These are phyloP conservation scores for Gnathonemus longibarbis DNA, from an alignment of 2,113 vertebrate species.

Conservation along the genomic window DNA sequence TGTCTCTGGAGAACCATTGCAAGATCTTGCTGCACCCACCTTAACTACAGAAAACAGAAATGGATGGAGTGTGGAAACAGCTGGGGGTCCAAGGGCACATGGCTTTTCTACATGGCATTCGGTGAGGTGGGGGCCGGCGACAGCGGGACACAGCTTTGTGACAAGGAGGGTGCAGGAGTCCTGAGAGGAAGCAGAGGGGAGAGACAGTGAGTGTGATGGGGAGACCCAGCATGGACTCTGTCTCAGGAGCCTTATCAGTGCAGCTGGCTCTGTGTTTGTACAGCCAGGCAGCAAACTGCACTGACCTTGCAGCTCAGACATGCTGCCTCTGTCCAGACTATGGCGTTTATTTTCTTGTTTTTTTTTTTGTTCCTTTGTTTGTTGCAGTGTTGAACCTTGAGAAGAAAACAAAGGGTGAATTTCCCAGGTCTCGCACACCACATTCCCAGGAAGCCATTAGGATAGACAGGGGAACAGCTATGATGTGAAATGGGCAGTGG, in stretches of 20 bases:
- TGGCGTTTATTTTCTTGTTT: conserved; percentile 16
- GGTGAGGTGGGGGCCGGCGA: not conserved
- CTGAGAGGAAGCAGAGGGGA: not conserved
- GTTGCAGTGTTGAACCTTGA: conserved; percentile 31
- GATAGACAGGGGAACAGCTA: conserved; percentile 23
- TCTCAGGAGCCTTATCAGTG: conserved; percentile 18
- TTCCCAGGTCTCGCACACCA: not conserved
- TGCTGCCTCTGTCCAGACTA: not conserved
- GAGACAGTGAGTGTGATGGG: not conserved
- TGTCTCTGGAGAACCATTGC: not conserved
- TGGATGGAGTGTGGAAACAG: not conserved
- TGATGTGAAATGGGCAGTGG: not conserved
- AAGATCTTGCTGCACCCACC: not conserved
- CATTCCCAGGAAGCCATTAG: conserved; percentile 36
- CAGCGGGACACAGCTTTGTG: not conserved
- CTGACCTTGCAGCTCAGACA: not conserved
- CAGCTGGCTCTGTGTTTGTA: conserved; percentile 31
- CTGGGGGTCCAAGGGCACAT: not conserved
- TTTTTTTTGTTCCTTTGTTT: conserved; percentile 24
- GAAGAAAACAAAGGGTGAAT: conserved; percentile 34
- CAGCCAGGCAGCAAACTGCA: not conserved
- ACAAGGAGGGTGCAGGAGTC: not conserved
- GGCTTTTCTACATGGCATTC: not conserved
- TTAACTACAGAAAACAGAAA: not conserved
- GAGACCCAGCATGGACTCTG: not conserved